Percentiles rank a stretch among this genome's conserved stretches.
phyloP scores from a whole-genome alignment of 2,113 vertebrate genomes.

The Stegostoma tigrinum region DNA sequence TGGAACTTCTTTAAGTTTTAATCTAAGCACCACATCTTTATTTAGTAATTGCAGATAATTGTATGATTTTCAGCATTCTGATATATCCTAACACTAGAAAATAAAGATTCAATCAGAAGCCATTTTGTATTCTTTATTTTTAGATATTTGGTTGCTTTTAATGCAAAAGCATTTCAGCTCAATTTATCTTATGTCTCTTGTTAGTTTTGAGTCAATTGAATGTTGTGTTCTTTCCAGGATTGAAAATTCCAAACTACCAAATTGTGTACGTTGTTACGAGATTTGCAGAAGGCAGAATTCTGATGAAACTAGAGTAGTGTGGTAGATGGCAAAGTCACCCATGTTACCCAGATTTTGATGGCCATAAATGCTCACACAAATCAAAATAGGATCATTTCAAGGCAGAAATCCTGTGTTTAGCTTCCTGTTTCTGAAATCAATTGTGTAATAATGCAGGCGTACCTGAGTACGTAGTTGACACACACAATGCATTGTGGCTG shows the following conservation, averaged over 20 bases:
- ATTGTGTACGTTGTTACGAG: neutral
- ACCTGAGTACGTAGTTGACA: conserved; percentile 91
- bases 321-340: neutral
- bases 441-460: conserved; percentile 38
- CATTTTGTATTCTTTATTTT: neutral
- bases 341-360: neutral
- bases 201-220: neutral
- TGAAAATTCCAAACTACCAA: neutral
- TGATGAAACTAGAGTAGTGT: neutral
- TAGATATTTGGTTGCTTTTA: neutral
- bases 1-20: neutral
- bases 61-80: neutral
- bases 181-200: neutral
- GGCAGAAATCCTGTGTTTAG: neutral
- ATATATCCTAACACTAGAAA: neutral
- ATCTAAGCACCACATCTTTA: neutral
- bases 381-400: conserved; percentile 23
- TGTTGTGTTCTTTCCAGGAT: neutral
- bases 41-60: neutral
- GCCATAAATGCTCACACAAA: neutral
- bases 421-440: neutral
- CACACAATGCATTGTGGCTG: conserved; percentile 83
- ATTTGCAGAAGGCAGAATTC: neutral
- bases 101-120: neutral
- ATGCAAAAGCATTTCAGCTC: neutral